Evolutionary conservation across 30 jellyfish, hydroid and myxozoan genomes (phyloP).

Genomic region (Aurelia aurita): DNA sequence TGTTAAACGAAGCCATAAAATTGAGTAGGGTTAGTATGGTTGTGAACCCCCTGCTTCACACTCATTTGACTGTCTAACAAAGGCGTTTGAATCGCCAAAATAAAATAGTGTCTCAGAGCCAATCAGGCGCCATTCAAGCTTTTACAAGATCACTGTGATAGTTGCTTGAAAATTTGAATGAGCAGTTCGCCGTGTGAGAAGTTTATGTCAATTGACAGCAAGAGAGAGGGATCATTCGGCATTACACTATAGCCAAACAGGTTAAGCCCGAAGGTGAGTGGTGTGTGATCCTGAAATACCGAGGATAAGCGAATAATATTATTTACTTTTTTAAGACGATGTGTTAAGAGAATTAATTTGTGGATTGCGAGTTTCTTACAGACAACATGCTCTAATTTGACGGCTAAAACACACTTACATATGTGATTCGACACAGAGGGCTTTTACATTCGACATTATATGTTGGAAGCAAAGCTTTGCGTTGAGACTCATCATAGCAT

Average conservation of each 20-base stretch:
- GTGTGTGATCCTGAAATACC: conserved; percentile 79
- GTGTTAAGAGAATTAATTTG: conserved; percentile 73
- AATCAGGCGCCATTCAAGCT: conserved; percentile 85
- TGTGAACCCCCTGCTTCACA: conserved; percentile 7
- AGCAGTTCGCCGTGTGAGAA: conserved; percentile 56
- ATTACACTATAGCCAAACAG: conserved; percentile 69
- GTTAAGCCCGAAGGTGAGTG: conserved; percentile 79
- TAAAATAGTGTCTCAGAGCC: conserved; percentile 71
- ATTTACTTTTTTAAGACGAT: conserved; percentile 73
- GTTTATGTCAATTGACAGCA: conserved; percentile 56
- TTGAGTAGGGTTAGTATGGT: neutral
- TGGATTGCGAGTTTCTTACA: conserved; percentile 51
- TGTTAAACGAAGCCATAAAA: neutral
- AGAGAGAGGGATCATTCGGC: conserved; percentile 71
- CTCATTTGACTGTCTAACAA: conserved; percentile 19
- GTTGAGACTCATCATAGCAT: too few relatives aligned
- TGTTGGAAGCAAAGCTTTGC: too few relatives aligned
- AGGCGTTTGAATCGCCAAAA: conserved; percentile 56
- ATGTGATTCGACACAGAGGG: too few relatives aligned
- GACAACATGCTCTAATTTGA: conserved; percentile 6
- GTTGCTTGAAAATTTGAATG: conserved; percentile 66
- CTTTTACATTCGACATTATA: too few relatives aligned
- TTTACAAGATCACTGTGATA: conserved; percentile 70
- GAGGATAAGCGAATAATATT: conserved; percentile 76
- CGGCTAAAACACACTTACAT: neutral